phyloP scores from a whole-genome alignment of 2,797 vertebrate species.

The Pseudochirops corinnae region DNA sequence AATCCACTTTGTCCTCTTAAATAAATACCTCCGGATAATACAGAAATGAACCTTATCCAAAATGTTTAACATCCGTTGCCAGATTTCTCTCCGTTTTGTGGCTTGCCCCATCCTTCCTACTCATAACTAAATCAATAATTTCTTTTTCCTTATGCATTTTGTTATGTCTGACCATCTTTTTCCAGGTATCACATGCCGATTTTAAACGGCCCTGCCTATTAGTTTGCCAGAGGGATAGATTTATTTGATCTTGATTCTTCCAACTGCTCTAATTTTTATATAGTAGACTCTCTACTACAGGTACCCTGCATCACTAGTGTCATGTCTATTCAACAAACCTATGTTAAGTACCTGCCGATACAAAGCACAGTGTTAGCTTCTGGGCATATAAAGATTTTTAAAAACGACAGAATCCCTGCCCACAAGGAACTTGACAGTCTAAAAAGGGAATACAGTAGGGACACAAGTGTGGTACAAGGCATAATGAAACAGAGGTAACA shows the following conservation, averaged over 20 bases:
- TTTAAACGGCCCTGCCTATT: background rate
- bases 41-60: background rate
- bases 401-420: background rate
- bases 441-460: background rate
- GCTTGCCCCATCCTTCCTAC: background rate
- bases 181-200: background rate
- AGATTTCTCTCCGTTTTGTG: fast-evolving
- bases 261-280: background rate
- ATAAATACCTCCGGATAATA: background rate
- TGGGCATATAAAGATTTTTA: background rate
- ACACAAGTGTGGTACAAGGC: background rate
- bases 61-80: background rate
- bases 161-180: background rate
- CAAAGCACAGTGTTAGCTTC: background rate
- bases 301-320: background rate
- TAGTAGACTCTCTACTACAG: background rate
- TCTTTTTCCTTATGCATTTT: background rate
- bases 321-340: background rate
- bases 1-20: background rate
- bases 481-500: background rate
- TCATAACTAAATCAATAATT: background rate
- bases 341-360: background rate
- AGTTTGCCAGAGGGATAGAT: background rate
- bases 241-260: background rate
- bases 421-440: background rate